Base-by-base conservation (phyloP, 2,113 vertebrate genomes). In the Arvicanthis niloticus region DNA sequence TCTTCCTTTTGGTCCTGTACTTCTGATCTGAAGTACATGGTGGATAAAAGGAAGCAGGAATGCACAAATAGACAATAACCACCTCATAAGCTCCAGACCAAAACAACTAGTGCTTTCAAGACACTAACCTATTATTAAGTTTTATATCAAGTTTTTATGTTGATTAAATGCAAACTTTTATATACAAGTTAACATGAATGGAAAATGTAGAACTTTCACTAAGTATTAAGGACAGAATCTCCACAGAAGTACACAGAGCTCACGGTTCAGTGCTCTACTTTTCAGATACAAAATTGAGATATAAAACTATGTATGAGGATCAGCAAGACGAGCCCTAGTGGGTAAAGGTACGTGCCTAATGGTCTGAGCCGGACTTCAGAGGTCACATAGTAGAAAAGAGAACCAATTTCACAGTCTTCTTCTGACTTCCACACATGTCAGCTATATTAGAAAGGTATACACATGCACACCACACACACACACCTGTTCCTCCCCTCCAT, bases 161-260 rank as follows among this genome's bases (percentile, higher is more conserved):
- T 29, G 26, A 89, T 82, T 40, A 21, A 31, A 84, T 6, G 24
- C 76, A 84, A 82, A 84, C 53, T 40, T 75, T 42, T 56, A 65
- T 53, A 84, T 26, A 70, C 48, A 40, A 29, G 76, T 60, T 16
- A 45, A 87, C n/a, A 91, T 78, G 19, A 80, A 91, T 29, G 40
- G 89, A 93, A 91, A 93, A 95, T 26, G 19, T 37, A 29, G 67
- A 94, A 92, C 67, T 68, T 37, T 96, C 58, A 82, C 5, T 78
- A 62, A 68, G 6, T 78, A 13, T 62, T 93, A 89, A 93, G 84
- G 48, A 16, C 72, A 12, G 24, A 5, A 92, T 77, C 40, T 84
- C 45, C 73, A 91, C 84, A 75, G 34, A 78, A 81, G 56, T 45
- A 91, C 11, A 42, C 62, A 34, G 26, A 40, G 26, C 15, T 82